Conservation (phyloP, 2,888 invertebrate species). For the Busseola fusca region DNA sequence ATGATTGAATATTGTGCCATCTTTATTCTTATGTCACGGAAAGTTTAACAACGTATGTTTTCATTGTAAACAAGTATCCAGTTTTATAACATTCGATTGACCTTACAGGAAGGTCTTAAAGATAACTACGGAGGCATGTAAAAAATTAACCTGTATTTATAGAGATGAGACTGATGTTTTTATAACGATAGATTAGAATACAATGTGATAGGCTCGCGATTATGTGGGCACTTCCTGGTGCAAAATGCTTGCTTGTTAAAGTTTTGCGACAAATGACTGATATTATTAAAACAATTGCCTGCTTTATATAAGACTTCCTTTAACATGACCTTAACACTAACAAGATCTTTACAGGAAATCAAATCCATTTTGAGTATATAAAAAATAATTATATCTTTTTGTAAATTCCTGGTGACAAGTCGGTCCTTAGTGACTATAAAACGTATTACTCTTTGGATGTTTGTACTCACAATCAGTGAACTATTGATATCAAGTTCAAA, state of each 20-base stretch:
- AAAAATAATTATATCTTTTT: constrained; percentile 2
- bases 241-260: constrained; percentile 15
- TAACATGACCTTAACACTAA: constrained; percentile 42
- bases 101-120: constrained; percentile 78
- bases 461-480: not conserved
- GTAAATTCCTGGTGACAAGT: not conserved
- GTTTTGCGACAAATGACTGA: constrained; percentile 18
- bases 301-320: constrained; percentile 35
- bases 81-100: constrained; percentile 82
- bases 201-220: constrained; percentile 37
- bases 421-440: not conserved
- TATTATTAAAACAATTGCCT: constrained; percentile 19
- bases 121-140: constrained; percentile 60
- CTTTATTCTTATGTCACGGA: constrained; percentile 69
- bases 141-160: constrained; percentile 51
- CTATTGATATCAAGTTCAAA: not conserved
- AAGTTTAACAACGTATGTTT: constrained; percentile 72
- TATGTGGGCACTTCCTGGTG: constrained; percentile 46
- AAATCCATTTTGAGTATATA: constrained; percentile 7
- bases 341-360: constrained; percentile 39
- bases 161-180: constrained; percentile 47
- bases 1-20: constrained; percentile 62
- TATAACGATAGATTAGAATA: constrained; percentile 45
- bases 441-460: not conserved
- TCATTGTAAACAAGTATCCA: constrained; percentile 72